Conservation (phyloP, 2,888 invertebrate genomes). For the Parasteatoda lunata region DNA sequence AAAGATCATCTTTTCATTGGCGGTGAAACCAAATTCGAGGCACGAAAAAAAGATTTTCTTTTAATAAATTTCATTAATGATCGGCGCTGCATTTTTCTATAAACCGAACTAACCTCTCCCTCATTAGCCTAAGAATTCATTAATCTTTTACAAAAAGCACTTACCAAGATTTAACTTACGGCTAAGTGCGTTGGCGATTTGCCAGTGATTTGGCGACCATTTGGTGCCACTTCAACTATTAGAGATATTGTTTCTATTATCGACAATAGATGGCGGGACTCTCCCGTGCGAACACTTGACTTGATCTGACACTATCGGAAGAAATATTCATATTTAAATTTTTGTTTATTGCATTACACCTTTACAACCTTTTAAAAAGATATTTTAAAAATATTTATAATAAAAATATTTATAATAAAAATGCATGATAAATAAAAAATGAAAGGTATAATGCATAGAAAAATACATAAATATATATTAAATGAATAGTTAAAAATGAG, state of each 20-base stretch:
- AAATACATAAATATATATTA: no score
- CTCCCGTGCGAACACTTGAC: not conserved
- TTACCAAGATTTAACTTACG: conserved; percentile 62
- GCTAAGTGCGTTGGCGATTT: conserved; percentile 37
- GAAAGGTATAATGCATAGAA: no score
- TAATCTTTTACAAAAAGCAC: conserved; percentile 51
- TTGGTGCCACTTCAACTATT: not conserved
- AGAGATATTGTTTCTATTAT: conserved; percentile 11
- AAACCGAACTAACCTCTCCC: conserved; percentile 50
- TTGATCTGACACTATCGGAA: no score
- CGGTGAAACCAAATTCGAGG: conserved; percentile 9
- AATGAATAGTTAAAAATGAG: no score
- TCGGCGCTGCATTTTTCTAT: conserved; percentile 50
- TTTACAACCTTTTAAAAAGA: no score
- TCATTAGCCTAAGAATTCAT: conserved; percentile 62
- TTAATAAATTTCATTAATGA: conserved; percentile 64
- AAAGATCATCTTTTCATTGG: conserved; percentile 38
- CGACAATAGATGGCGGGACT: conserved; percentile 45
- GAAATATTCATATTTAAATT: no score
- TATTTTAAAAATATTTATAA: no score
- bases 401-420: no score
- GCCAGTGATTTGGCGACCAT: conserved; percentile 47
- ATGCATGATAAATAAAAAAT: no score
- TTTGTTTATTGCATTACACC: no score
- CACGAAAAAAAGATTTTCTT: conserved; percentile 31